Evolutionary conservation across 2,888 invertebrate genomes (phyloP).

Genomic region (Microdon myrmicae): DNA sequence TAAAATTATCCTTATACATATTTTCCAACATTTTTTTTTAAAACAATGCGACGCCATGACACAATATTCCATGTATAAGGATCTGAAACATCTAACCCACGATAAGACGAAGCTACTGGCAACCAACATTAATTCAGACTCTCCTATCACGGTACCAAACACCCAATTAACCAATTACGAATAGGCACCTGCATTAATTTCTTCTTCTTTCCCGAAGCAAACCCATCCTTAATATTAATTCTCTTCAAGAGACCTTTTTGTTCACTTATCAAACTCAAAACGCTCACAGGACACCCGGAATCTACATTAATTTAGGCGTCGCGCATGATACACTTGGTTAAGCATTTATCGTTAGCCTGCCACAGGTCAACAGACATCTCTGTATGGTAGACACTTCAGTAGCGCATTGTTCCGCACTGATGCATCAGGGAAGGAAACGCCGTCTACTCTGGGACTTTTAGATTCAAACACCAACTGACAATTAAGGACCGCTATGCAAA

Average conservation of each 20-base stretch:
- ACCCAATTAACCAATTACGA: slow-evolving; percentile 48
- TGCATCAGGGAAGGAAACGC: too few relatives aligned
- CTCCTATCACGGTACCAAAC: slow-evolving; percentile 14
- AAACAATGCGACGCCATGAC: too few relatives aligned
- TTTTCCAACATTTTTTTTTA: too few relatives aligned
- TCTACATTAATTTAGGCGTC: slow-evolving; percentile 32
- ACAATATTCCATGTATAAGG: background rate
- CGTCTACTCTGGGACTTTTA: too few relatives aligned
- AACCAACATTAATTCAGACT: background rate
- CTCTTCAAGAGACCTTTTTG: slow-evolving; percentile 4
- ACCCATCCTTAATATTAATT: slow-evolving; percentile 20
- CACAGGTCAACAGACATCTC: slow-evolving; percentile 18
- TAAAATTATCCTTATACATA: too few relatives aligned
- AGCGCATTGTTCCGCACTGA: slow-evolving; percentile 39
- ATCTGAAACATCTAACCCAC: slow-evolving; percentile 25
- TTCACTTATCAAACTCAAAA: slow-evolving; percentile 11
- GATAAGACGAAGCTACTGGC: slow-evolving; percentile 23
- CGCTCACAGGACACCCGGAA: slow-evolving; percentile 12
- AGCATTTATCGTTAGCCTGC: slow-evolving; percentile 39
- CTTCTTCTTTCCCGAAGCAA: slow-evolving; percentile 27
- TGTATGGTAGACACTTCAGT: slow-evolving; percentile 18
- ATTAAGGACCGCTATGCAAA: slow-evolving; percentile 63
- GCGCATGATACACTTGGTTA: slow-evolving; percentile 46
- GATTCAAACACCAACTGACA: slow-evolving; percentile 24
- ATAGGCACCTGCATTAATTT: slow-evolving; percentile 43